A percentile compares a stretch with the other conserved stretches of the same genome.
phyloP scores from a whole-genome alignment of 2,797 vertebrate species.

The Sphenopsis melanotis region DNA sequence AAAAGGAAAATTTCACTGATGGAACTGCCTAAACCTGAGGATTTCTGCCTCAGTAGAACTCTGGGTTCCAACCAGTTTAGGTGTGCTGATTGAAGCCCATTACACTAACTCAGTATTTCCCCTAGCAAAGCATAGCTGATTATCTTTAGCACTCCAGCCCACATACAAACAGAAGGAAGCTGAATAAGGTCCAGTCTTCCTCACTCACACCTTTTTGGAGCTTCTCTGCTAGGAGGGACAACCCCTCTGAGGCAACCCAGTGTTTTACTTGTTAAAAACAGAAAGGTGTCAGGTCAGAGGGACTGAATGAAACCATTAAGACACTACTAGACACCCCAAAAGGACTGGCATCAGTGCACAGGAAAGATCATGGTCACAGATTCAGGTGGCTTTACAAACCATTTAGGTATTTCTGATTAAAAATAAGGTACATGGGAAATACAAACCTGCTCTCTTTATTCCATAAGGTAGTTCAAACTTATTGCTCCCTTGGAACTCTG shows the following conservation, averaged over 20 bases:
- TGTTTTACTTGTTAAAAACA: neutral
- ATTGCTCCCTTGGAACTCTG: conserved; percentile 50
- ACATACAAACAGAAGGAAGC: neutral
- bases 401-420: neutral
- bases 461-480: conserved; percentile 76
- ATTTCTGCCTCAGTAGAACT: neutral
- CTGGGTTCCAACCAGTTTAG: neutral
- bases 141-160: neutral
- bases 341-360: neutral
- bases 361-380: neutral
- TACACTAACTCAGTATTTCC: neutral
- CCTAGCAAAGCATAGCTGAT: neutral
- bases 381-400: neutral
- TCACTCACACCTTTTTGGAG: neutral
- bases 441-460: conserved; percentile 72
- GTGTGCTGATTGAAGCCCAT: neutral
- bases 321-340: neutral
- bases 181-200: neutral
- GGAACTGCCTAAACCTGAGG: neutral
- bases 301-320: neutral
- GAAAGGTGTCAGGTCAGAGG: neutral
- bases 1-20: neutral
- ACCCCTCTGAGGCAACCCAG: neutral
- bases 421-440: neutral
- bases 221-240: neutral